phyloP scores from a whole-genome alignment of 1,140 invertebrate genomes.

The Xylocopa sonorina region DNA sequence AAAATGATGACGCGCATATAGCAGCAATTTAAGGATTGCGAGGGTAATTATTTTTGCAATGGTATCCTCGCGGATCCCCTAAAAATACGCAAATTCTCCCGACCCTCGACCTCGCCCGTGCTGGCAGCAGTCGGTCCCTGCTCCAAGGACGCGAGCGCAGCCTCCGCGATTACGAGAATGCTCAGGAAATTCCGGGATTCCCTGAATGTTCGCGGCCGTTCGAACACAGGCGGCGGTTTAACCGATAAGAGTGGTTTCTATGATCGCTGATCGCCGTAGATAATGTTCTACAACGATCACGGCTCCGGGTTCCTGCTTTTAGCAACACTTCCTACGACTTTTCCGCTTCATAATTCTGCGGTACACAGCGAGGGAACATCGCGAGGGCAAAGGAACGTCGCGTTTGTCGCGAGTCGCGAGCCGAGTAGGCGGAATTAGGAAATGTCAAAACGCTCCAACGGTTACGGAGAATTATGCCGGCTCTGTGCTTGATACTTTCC shows the following conservation, averaged over 20 bases:
- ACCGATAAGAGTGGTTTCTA: conserved; percentile 51
- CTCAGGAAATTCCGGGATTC: conserved; percentile 29
- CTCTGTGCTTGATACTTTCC: not conserved
- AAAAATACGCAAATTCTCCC: conserved; percentile 66
- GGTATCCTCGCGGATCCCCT: too few relatives aligned
- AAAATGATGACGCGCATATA: too few relatives aligned
- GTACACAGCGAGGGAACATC: too few relatives aligned
- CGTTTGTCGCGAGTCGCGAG: not conserved
- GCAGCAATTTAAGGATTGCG: too few relatives aligned
- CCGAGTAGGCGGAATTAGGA: conserved; percentile 10
- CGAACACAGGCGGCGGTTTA: not conserved
- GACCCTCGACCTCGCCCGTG: conserved; percentile 43
- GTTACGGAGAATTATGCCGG: not conserved
- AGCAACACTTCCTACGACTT: not conserved
- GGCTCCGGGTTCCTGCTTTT: conserved; percentile 30
- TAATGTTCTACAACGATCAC: conserved; percentile 51
- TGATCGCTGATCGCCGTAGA: conserved; percentile 49
- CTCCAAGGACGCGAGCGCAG: conserved; percentile 15
- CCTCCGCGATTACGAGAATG: conserved; percentile 34
- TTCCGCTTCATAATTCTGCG: not conserved
- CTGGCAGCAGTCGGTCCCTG: not conserved
- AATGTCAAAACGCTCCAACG: not conserved
- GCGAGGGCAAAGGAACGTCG: not conserved
- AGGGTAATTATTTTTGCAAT: too few relatives aligned
- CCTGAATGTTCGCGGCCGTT: not conserved